A percentile compares a stretch with the other conserved stretches of the same genome.
These are phyloP conservation scores for Ericerus pela DNA, from an alignment of 1,140 invertebrate species.

Conservation along the genomic window DNA sequence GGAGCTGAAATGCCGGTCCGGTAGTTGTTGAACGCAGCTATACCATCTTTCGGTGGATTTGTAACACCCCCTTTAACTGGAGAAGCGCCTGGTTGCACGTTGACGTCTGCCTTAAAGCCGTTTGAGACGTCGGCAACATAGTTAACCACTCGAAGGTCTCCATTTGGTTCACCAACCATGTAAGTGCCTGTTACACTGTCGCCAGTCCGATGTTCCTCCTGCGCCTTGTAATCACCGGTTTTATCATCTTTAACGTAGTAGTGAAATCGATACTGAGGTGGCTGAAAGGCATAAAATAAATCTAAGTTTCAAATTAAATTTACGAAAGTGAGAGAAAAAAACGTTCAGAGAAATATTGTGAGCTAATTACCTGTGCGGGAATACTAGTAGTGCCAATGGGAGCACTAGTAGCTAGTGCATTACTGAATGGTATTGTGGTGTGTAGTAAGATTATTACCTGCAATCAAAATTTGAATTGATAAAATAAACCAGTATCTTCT, in stretches of 20 bases:
- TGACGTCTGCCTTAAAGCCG: conserved; percentile 14
- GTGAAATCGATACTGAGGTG: conserved; percentile 16
- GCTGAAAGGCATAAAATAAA: too few relatives aligned
- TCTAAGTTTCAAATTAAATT: too few relatives aligned
- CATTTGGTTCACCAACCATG: conserved; percentile 23
- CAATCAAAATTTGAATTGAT: too few relatives aligned
- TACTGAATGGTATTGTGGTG: too few relatives aligned
- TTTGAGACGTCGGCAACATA: conserved; percentile 24
- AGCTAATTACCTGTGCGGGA: too few relatives aligned
- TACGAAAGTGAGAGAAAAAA: too few relatives aligned
- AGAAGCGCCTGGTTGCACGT: not conserved
- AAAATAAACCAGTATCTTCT: too few relatives aligned
- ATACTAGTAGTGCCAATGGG: too few relatives aligned
- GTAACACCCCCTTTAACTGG: too few relatives aligned
- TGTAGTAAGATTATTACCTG: too few relatives aligned
- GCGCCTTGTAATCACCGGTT: conserved; percentile 27
- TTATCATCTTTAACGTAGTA: conserved; percentile 27
- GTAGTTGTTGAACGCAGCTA: not conserved
- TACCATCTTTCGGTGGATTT: not conserved
- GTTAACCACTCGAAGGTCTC: conserved; percentile 23
- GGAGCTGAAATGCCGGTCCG: not conserved
- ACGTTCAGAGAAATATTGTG: too few relatives aligned
- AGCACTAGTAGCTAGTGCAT: too few relatives aligned
- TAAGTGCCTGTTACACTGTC: conserved; percentile 19
- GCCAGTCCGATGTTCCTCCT: conserved; percentile 26